Base-by-base conservation (phyloP, 2,113 vertebrate genomes). In the Clupea harengus region DNA sequence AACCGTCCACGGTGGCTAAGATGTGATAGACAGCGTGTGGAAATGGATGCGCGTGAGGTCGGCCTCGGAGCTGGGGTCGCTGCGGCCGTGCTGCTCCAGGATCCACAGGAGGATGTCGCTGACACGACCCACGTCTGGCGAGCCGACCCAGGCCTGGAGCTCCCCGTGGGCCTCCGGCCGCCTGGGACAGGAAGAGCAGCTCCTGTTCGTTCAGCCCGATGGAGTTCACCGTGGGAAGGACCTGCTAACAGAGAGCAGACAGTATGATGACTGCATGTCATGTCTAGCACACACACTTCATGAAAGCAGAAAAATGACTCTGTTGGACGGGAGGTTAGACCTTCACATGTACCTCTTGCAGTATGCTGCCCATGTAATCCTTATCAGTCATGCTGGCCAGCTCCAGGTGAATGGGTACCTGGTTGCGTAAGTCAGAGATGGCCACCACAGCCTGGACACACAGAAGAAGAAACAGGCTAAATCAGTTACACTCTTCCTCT, bases 201-300 rank as follows among this genome's bases (percentile, higher is more conserved):
- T 99, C 98, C 94, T 99, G 98, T 75, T 99, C 98, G 0, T 99
- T 99, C 93, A 99, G 95, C 57, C 98, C 98, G 0, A 99, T 95
- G 83, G 98, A 99, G 89, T 96, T 96, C 89, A 99, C 97, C n/a
- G 97, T 92, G 75, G 97, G 97, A 89, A 99, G 95, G 93, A 99
- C 96, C 98, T 99, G 98, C 97, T 98, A 97, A 98, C 96, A 93
- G 88, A 93, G 88, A 89, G 96, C 91, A 95, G 86, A 22, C 84
- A 18, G n/a, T 81, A 67, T 82, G 80, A 67, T 82, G 80, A 32
- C 85, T 85, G 84, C 87, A 86, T 86, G 87, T 87, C 86, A 87
- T 83, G 60, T 64, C 20, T 57, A n/a, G 25, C 18, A 57, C 54
- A 57, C 54, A 57, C 5, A 57, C 22, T 13, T 54, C 11, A 54